Evolutionary conservation across 2,888 invertebrate species (phyloP).

Genomic region (Trachelus troglodyta): DNA sequence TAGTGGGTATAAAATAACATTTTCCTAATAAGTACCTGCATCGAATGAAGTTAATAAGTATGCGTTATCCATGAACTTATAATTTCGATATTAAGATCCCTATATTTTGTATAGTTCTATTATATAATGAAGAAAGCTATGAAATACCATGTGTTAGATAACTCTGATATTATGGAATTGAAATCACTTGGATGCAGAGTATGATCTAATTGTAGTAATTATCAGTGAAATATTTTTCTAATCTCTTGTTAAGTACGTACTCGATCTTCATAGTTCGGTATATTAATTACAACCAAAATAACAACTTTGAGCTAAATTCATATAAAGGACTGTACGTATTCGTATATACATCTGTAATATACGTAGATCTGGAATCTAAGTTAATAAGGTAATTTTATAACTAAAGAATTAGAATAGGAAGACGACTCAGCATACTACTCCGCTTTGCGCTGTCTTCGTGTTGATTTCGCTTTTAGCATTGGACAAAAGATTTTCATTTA

Average conservation of each 20-base stretch:
- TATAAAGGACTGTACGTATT: neutral
- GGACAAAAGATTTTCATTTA: neutral
- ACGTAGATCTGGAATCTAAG: neutral
- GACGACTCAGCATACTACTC: neutral
- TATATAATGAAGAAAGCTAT: neutral
- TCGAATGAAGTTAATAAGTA: neutral
- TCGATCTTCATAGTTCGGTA: neutral
- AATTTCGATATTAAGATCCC: neutral
- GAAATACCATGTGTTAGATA: neutral
- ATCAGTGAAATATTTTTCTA: neutral
- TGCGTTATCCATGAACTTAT: neutral
- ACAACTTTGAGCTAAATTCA: neutral
- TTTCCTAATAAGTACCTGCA: neutral
- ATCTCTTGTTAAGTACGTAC: neutral
- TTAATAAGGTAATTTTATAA: neutral
- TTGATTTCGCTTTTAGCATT: neutral
- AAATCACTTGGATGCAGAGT: neutral
- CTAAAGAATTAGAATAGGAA: neutral
- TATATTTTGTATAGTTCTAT: neutral
- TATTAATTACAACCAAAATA: neutral
- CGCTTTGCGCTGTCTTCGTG: neutral
- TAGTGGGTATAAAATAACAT: neutral
- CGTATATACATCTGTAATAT: neutral
- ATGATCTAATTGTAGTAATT: neutral
- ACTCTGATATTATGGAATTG: neutral